A percentile compares a stretch with the other conserved stretches of the same genome.
These are phyloP conservation scores for Phorcus lineatus DNA, from an alignment of 2,888 invertebrate genomes.

Conservation along the genomic window DNA sequence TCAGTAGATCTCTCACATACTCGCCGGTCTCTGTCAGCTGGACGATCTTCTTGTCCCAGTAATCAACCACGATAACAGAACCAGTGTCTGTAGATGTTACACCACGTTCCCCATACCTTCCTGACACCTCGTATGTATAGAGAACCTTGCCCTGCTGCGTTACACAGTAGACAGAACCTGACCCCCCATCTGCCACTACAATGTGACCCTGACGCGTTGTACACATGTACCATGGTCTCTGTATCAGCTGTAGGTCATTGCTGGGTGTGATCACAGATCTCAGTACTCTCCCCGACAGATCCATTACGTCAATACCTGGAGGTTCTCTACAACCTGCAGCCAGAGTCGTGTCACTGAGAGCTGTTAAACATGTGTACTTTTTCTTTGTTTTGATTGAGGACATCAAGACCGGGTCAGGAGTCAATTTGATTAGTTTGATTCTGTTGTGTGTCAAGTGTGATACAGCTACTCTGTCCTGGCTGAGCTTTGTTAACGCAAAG, in stretches of 20 bases:
- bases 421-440: too few species aligned
- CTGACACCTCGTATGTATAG: background rate
- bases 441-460: too few species aligned
- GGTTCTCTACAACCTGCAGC: background rate
- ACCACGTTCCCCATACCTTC: background rate
- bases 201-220: background rate
- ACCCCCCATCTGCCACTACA: background rate
- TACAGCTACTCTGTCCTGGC: too few species aligned
- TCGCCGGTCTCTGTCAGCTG: background rate
- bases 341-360: background rate
- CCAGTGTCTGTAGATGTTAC: background rate
- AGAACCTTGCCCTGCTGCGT: background rate
- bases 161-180: background rate
- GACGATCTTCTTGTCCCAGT: background rate
- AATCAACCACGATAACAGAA: background rate
- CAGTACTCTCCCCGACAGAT: background rate
- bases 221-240: background rate
- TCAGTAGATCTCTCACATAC: background rate
- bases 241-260: background rate
- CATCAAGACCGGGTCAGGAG: background rate
- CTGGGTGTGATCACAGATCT: background rate
- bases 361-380: background rate
- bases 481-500: background rate
- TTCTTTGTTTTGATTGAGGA: background rate
- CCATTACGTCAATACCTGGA: background rate